phyloP scores from a whole-genome alignment of 2,888 invertebrate genomes.

The Silvanus unidentatus region DNA sequence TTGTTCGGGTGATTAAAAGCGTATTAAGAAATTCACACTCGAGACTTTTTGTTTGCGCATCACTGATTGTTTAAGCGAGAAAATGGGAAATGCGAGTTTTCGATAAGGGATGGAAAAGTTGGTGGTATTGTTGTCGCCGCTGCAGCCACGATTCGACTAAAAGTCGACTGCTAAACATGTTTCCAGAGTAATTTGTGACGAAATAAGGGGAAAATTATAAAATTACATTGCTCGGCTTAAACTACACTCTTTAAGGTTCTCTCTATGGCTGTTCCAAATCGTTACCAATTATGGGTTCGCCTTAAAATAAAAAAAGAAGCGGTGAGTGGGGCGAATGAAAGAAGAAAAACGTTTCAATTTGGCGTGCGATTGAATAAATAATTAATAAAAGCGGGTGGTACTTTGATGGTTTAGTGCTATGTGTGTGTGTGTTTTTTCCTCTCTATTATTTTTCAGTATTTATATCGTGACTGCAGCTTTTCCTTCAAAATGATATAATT shows the following conservation, averaged over 20 bases:
- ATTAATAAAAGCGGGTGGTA: too few species aligned
- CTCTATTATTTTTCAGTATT: neutral
- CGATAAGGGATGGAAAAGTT: too few species aligned
- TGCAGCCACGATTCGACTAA: slow-evolving; percentile 44
- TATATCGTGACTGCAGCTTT: slow-evolving; percentile 1
- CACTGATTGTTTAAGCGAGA: neutral
- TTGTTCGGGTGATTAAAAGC: slow-evolving; percentile 27
- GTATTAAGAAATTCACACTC: slow-evolving; percentile 25
- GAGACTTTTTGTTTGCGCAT: neutral
- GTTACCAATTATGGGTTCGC: too few species aligned
- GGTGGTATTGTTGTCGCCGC: slow-evolving; percentile 35
- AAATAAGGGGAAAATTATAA: slow-evolving; percentile 51
- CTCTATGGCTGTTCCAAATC: slow-evolving; percentile 38
- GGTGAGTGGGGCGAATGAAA: too few species aligned
- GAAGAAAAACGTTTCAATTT: neutral
- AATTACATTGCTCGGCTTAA: slow-evolving; percentile 49
- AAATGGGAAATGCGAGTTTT: too few species aligned
- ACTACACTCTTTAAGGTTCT: slow-evolving; percentile 41
- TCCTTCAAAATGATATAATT: neutral
- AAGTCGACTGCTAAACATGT: slow-evolving; percentile 46
- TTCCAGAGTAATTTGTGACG: slow-evolving; percentile 49
- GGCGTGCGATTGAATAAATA: too few species aligned
- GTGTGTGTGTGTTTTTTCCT: too few species aligned
- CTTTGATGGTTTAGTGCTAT: too few species aligned
- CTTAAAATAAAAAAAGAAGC: too few species aligned